These are phyloP conservation scores for Loriculus beryllinus DNA, from an alignment of 2,797 vertebrate genomes.

Conservation along the genomic window DNA sequence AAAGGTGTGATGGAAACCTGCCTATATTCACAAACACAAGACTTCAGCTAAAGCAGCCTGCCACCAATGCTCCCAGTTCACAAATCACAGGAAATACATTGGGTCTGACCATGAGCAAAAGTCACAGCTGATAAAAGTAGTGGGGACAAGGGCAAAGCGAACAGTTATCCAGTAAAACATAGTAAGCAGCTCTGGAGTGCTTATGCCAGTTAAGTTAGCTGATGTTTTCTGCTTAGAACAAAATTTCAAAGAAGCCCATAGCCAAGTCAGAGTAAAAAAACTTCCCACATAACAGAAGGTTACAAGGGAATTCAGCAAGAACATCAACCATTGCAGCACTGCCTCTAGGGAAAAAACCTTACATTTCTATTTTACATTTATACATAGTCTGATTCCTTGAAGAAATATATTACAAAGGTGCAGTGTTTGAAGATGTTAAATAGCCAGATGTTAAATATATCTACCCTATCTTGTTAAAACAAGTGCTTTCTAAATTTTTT, in stretches of 20 bases:
- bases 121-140: neutral
- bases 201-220: neutral
- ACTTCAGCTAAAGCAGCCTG: neutral
- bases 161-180: neutral
- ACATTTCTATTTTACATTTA: neutral
- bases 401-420: neutral
- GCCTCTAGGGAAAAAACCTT: neutral
- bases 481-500: neutral
- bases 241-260: neutral
- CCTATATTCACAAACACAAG: neutral
- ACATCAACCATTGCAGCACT: rapidly evolving
- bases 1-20: neutral
- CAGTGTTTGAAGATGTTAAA: neutral
- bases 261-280: neutral
- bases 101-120: neutral
- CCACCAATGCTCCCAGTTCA: neutral
- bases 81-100: neutral
- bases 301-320: neutral
- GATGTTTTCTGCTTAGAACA: neutral
- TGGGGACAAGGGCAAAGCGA: neutral
- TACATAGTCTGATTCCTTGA: neutral
- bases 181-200: neutral
- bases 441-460: neutral
- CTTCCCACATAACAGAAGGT: neutral
- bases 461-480: neutral